Conservation (phyloP, 2,113 vertebrate genomes). For the Cervus canadensis region DNA sequence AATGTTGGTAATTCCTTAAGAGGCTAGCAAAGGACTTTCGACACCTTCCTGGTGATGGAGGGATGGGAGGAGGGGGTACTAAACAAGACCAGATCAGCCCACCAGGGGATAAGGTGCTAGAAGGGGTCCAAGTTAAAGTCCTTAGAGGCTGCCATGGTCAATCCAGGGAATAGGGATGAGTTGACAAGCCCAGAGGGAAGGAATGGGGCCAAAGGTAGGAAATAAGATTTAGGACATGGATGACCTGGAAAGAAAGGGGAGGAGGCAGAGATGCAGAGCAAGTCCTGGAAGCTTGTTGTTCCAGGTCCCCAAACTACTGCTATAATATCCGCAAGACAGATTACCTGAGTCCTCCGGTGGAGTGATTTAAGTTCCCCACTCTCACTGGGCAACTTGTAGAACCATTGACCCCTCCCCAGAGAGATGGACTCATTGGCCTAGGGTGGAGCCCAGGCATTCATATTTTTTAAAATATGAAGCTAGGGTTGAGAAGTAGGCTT, state of each 20-base stretch:
- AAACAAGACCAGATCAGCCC: neutral
- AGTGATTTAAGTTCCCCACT: neutral
- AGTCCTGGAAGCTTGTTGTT: neutral
- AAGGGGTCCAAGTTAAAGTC: neutral
- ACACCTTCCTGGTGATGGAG: neutral
- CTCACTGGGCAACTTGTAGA: neutral
- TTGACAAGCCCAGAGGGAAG: neutral
- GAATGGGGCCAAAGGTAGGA: neutral
- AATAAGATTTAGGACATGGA: neutral
- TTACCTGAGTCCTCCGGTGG: neutral
- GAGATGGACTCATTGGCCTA: neutral
- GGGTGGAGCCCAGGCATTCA: neutral
- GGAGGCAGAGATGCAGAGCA: neutral
- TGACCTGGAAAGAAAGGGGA: neutral
- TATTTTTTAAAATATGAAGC: neutral
- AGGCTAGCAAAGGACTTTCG: neutral
- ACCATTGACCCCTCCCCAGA: neutral
- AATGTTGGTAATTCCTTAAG: neutral
- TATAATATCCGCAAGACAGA: neutral
- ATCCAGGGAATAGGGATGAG: neutral
- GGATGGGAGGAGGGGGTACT: neutral
- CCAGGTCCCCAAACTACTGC: neutral
- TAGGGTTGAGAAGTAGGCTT: neutral
- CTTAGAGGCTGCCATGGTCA: neutral
- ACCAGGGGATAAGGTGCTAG: neutral